Evolutionary conservation across 2,888 invertebrate species (phyloP).

Genomic region (Dichetophora obliterata): DNA sequence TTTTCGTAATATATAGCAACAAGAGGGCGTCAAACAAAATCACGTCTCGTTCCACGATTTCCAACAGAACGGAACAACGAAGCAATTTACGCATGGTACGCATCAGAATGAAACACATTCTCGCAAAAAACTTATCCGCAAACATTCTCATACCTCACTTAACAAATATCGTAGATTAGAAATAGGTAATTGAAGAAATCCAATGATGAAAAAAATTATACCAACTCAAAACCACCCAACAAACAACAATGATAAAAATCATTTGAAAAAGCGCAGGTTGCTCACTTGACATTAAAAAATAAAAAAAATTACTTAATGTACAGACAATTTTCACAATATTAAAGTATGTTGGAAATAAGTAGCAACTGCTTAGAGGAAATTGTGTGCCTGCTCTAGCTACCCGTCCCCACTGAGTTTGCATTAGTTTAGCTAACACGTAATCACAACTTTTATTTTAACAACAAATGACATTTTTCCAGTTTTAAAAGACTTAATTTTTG

Average conservation of each 20-base stretch:
- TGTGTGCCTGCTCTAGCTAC: background rate
- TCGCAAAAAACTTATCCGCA: constrained; percentile 73
- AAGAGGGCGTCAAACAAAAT: constrained; percentile 86
- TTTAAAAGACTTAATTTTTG: no score
- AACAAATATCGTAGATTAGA: constrained; percentile 72
- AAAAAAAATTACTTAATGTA: no score
- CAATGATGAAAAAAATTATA: constrained; percentile 26
- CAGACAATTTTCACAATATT: no score
- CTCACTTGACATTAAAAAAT: background rate
- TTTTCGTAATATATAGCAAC: constrained; percentile 62
- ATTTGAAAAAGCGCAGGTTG: background rate
- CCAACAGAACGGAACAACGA: constrained; percentile 89
- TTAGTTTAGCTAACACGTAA: background rate
- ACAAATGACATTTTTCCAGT: no score
- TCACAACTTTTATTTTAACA: background rate
- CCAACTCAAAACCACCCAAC: background rate
- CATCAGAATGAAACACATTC: constrained; percentile 76
- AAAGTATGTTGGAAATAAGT: no score
- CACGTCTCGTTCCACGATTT: constrained; percentile 92
- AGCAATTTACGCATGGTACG: constrained; percentile 87
- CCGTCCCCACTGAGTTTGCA: background rate
- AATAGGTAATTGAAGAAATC: constrained; percentile 69
- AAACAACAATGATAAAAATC: background rate
- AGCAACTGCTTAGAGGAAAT: no score
- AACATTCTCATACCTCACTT: constrained; percentile 71